Evolutionary conservation across 1,140 invertebrate genomes (phyloP).

Genomic region (Leucophenga varia): DNA sequence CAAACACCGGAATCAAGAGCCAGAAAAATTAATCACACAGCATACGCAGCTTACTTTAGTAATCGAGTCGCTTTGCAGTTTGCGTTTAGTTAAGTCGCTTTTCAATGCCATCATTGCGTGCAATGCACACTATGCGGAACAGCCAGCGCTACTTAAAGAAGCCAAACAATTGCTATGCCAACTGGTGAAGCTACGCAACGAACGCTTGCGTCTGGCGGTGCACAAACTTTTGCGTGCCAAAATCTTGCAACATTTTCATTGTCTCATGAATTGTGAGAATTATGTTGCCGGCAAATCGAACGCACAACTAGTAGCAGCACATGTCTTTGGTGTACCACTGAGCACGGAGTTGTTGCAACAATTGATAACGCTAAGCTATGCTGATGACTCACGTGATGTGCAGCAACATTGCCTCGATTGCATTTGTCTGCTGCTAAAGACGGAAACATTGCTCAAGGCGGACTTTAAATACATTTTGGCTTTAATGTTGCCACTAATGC

Average conservation of each 20-base stretch:
- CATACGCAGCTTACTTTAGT: no score
- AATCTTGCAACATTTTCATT: constrained; percentile 30
- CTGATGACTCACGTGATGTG: background rate
- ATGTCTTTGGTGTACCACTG: constrained; percentile 40
- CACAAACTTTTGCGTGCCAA: constrained; percentile 19
- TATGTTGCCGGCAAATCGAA: constrained; percentile 30
- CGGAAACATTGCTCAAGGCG: constrained; percentile 1
- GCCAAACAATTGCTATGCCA: constrained; percentile 25
- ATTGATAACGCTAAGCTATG: constrained; percentile 21
- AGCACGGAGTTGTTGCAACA: constrained; percentile 24
- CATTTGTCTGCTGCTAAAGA: constrained; percentile 24
- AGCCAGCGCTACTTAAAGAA: constrained; percentile 10
- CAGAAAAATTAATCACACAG: no score
- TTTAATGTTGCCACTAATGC: constrained; percentile 26
- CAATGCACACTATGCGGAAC: constrained; percentile 13
- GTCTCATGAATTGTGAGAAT: constrained; percentile 26
- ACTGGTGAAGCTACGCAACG: constrained; percentile 23
- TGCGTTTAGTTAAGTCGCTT: constrained; percentile 18
- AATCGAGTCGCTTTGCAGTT: constrained; percentile 27
- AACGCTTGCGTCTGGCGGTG: constrained; percentile 4
- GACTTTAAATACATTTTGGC: constrained; percentile 17
- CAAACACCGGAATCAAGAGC: no score
- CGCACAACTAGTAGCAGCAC: constrained; percentile 13
- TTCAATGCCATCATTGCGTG: constrained; percentile 29
- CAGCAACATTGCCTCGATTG: constrained; percentile 20